Evolutionary conservation across 1,140 invertebrate genomes (phyloP).

Genomic region (Bombus terrestris): DNA sequence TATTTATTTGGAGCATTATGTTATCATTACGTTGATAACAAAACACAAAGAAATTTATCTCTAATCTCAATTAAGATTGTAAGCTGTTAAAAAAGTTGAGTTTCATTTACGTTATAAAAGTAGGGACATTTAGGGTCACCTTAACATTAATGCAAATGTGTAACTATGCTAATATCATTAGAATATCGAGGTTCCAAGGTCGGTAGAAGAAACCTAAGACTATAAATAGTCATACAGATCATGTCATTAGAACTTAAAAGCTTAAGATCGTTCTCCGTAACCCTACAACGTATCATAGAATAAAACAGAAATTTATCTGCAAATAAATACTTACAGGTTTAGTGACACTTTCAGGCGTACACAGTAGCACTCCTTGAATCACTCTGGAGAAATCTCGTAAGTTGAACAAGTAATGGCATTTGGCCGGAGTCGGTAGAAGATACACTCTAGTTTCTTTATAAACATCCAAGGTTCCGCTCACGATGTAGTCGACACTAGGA

Average conservation of each 20-base stretch:
- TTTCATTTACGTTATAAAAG: background rate
- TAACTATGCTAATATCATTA: no score
- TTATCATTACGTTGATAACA: background rate
- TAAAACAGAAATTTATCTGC: conserved; percentile 20
- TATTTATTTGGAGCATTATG: no score
- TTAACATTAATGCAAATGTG: no score
- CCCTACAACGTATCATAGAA: no score
- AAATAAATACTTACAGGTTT: conserved; percentile 60
- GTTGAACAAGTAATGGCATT: conserved; percentile 98
- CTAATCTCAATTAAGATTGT: background rate
- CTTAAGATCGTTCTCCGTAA: background rate
- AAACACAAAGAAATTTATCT: background rate
- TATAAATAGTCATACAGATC: no score
- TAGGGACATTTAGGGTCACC: no score
- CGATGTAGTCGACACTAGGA: conserved; percentile 92
- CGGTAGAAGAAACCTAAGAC: no score
- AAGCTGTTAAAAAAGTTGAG: background rate
- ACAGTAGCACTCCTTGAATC: conserved; percentile 86
- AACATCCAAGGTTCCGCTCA: conserved; percentile 91
- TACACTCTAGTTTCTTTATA: conserved; percentile 92
- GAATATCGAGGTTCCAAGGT: no score
- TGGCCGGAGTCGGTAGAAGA: conserved; percentile 94
- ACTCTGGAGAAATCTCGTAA: conserved; percentile 96
- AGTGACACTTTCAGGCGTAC: conserved; percentile 62
- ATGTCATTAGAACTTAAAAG: no score